Base-by-base conservation (phyloP, 2,113 vertebrate genomes). In the Cyprinodon variegatus region DNA sequence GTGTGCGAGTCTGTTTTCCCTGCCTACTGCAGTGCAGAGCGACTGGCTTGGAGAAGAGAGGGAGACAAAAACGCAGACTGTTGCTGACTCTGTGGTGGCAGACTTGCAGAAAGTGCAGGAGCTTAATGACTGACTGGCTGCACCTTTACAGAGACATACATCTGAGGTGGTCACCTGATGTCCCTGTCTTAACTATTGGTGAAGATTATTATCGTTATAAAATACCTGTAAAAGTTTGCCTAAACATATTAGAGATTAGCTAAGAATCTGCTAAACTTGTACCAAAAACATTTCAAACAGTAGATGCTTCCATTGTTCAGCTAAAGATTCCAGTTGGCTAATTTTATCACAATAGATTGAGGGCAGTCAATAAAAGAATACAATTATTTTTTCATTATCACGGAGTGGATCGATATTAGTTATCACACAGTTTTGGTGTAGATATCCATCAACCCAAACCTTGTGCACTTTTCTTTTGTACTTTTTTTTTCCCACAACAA, bases 51-150 rank as follows among this genome's bases (percentile, higher is more conserved):
- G 87, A 91, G 88, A 91, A 93, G 87, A 90, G 92, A 93, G 90
- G 85, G 89, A 93, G 86, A 88, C 86, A 77, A 90, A 29, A 89
- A 90, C 87, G 86, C 90, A 92, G 86, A 89, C 92, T 92, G 90
- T 93, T 93, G 90, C 92, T 93, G 91, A 90, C 90, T 92, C 88
- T 89, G 87, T 86, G 86, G 87, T 90, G 90, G 90, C 89, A 93
- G 92, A 93, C 89, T 91, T 86, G 91, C 89, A 91, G 82, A 86
- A 89, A 89, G 77, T 84, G 88, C 82, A 64, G 84, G 70, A 76
- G 65, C 83, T 73, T 76, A 73, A 78, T 65, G 36, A 67, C 43
- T 63, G 73, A 57, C 74, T 78, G 74, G 71, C 77, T 85, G 74
- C 64, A 78, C 69, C 70, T 61, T 67, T 59, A 36, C 39, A 14